Percentiles rank a stretch among this genome's conserved stretches.
phyloP scores from a whole-genome alignment of 2,113 vertebrate species.

The Caranx melampygus region DNA sequence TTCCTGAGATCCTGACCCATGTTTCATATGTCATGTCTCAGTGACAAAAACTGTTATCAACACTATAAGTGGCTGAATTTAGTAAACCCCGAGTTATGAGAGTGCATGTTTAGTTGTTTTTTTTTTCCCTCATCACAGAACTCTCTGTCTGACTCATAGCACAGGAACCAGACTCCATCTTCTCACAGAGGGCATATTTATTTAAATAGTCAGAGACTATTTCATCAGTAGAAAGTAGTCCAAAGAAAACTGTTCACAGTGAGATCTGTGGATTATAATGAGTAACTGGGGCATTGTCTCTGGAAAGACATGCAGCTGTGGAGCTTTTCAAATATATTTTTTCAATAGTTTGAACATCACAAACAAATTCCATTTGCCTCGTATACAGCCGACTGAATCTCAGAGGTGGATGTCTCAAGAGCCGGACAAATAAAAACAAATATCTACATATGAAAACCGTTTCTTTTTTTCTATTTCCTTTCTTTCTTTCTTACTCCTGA shows the following conservation, averaged over 20 bases:
- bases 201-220: neutral
- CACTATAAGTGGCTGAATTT: neutral
- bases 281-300: neutral
- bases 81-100: neutral
- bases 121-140: neutral
- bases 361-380: neutral
- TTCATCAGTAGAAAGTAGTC: neutral
- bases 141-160: neutral
- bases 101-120: neutral
- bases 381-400: neutral
- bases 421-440: neutral
- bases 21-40: no score
- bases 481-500: no score
- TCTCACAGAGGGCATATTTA: neutral
- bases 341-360: neutral
- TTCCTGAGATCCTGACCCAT: no score
- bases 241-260: neutral
- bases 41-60: neutral
- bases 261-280: neutral
- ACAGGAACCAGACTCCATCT: neutral
- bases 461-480: no score
- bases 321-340: neutral
- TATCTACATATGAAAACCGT: neutral
- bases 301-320: neutral
- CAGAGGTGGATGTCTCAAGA: neutral